phyloP scores from a whole-genome alignment of 2,797 vertebrate genomes.

The Masticophis lateralis region DNA sequence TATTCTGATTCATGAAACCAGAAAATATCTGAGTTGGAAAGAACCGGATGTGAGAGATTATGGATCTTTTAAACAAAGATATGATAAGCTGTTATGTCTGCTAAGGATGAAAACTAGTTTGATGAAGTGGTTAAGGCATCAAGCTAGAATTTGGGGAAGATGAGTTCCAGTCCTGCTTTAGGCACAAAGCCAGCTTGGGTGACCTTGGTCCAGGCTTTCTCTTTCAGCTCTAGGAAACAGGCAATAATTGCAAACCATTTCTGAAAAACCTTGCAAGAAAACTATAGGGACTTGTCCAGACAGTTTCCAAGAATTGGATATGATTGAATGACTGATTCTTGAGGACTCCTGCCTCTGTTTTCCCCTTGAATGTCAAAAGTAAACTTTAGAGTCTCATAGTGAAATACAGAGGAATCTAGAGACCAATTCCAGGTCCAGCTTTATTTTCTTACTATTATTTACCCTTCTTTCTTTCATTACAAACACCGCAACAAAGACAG shows the following conservation, averaged over 20 bases:
- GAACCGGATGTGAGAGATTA: not conserved
- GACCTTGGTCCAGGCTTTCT: not conserved
- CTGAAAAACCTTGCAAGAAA: not conserved
- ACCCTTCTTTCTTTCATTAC: not conserved
- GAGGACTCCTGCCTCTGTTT: not conserved
- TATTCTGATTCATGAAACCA: not conserved
- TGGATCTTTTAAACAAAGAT: not conserved
- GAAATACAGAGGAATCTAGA: not conserved
- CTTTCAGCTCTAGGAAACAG: not conserved
- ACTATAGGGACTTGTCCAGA: not conserved
- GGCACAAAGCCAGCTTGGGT: not conserved
- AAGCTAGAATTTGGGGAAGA: not conserved
- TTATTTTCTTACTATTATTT: conserved; percentile 29
- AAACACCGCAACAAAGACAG: conserved; percentile 8
- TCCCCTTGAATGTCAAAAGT: not conserved
- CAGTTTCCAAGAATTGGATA: not conserved
- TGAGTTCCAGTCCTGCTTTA: not conserved
- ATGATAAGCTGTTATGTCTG: not conserved
- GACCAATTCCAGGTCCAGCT: not conserved
- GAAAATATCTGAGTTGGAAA: not conserved
- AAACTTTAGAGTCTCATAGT: not conserved
- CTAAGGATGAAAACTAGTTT: not conserved
- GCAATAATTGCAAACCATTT: not conserved
- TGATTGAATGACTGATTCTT: not conserved
- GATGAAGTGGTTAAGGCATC: not conserved